phyloP scores from a whole-genome alignment of 2,888 invertebrate genomes.

The Autographa pulchrina region DNA sequence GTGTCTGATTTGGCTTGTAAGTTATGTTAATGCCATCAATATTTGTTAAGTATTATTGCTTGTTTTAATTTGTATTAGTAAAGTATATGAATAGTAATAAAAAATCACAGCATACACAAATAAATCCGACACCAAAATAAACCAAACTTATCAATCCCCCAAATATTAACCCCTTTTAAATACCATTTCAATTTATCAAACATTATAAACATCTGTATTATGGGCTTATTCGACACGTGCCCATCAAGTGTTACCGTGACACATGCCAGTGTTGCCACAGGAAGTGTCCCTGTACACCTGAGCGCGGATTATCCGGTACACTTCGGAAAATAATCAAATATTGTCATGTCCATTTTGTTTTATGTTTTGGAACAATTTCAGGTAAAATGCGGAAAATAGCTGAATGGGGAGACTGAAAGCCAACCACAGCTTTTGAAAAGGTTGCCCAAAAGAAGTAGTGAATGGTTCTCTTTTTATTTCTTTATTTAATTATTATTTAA shows the following conservation, averaged over 20 bases:
- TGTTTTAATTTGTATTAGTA: too few species aligned
- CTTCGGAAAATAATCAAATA: conserved; percentile 22
- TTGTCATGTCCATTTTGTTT: background rate
- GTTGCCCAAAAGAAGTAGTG: too few species aligned
- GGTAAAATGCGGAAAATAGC: too few species aligned
- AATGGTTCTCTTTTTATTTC: too few species aligned
- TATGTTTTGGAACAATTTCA: background rate
- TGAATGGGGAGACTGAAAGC: too few species aligned
- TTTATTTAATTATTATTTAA: too few species aligned
- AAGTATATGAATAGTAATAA: too few species aligned
- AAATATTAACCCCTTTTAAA: background rate
- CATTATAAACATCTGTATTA: background rate
- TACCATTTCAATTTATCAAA: background rate
- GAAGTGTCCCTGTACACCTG: conserved; percentile 48
- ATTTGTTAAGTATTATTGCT: too few species aligned
- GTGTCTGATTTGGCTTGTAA: too few species aligned
- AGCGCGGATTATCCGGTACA: conserved; percentile 40
- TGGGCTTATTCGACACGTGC: conserved; percentile 15
- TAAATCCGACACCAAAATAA: background rate
- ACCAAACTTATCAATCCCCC: background rate
- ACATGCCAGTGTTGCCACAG: conserved; percentile 41
- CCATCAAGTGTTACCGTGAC: conserved; percentile 41
- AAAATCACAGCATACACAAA: too few species aligned
- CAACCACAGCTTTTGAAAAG: too few species aligned
- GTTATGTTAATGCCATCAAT: too few species aligned